phyloP scores from a whole-genome alignment of 2,797 vertebrate species.

The Sebastes umbrosus region DNA sequence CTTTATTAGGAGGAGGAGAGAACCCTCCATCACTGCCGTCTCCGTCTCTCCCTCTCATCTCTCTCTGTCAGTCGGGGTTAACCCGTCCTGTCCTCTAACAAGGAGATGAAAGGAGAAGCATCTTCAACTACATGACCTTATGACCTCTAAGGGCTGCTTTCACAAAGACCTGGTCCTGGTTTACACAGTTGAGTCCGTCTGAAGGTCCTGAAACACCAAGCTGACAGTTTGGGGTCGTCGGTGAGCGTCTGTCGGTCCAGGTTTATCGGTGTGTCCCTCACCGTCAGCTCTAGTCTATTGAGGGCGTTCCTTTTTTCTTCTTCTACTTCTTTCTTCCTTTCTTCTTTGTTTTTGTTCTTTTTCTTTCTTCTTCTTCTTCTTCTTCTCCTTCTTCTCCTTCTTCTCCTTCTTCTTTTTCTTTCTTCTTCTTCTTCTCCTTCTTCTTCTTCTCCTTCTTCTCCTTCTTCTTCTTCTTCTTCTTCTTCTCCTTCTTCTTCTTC shows the following conservation, averaged over 20 bases:
- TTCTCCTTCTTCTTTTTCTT: no score
- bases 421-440: no score
- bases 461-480: accelerated
- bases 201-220: no score
- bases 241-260: no score
- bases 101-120: not conserved
- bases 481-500: accelerated
- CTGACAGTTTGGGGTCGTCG: no score
- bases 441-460: not conserved
- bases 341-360: no score
- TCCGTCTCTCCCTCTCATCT: conserved; percentile 54
- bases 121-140: not conserved
- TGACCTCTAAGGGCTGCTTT: not conserved
- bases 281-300: no score
- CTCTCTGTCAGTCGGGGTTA: conserved; percentile 64
- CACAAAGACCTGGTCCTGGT: not conserved
- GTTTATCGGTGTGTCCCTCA: no score
- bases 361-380: no score
- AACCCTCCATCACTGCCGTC: conserved; percentile 75
- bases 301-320: no score
- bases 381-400: no score
- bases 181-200: not conserved
- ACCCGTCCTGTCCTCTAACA: conserved; percentile 12
- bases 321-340: no score
- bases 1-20: conserved; percentile 72